Conservation (phyloP, 2,113 vertebrate species). For the Pitta sordida region DNA sequence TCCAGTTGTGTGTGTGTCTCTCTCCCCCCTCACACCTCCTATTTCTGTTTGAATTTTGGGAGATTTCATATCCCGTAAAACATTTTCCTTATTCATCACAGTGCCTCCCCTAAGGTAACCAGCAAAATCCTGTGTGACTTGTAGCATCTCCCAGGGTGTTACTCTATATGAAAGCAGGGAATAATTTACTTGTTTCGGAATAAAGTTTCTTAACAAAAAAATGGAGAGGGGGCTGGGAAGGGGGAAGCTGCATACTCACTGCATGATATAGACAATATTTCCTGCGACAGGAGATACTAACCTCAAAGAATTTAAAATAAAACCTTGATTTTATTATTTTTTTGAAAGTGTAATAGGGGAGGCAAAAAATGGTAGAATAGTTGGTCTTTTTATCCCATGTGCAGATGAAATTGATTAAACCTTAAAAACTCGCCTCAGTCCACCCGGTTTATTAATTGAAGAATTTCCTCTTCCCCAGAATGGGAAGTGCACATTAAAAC, state of each 20-base stretch:
- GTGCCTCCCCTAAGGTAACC: slow-evolving; percentile 24
- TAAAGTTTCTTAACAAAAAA: slow-evolving; percentile 58
- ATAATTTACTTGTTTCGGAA: slow-evolving; percentile 64
- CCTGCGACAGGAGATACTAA: slow-evolving; percentile 83
- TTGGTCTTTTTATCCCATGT: slow-evolving; percentile 76
- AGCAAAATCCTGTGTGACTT: slow-evolving; percentile 54
- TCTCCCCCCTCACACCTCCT: not conserved
- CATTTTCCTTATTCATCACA: slow-evolving; percentile 20
- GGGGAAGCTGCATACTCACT: slow-evolving; percentile 56
- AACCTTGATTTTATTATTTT: slow-evolving; percentile 75
- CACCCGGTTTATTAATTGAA: slow-evolving; percentile 89
- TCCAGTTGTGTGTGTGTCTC: not conserved
- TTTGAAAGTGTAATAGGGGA: slow-evolving; percentile 53
- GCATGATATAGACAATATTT: slow-evolving; percentile 80
- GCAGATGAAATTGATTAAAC: slow-evolving; percentile 85
- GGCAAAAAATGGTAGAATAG: slow-evolving; percentile 71
- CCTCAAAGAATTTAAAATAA: slow-evolving; percentile 82
- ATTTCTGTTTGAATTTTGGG: not conserved
- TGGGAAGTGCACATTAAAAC: slow-evolving; percentile 83
- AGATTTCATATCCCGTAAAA: slow-evolving; percentile 42
- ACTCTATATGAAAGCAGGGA: slow-evolving; percentile 46
- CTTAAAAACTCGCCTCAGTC: slow-evolving; percentile 79
- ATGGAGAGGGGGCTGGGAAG: not conserved
- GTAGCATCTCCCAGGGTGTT: slow-evolving; percentile 59
- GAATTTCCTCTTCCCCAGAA: slow-evolving; percentile 84